Percentiles rank a stretch among this genome's conserved stretches.
phyloP scores from a whole-genome alignment of 2,888 invertebrate species.

The Cheiracanthium punctorium region DNA sequence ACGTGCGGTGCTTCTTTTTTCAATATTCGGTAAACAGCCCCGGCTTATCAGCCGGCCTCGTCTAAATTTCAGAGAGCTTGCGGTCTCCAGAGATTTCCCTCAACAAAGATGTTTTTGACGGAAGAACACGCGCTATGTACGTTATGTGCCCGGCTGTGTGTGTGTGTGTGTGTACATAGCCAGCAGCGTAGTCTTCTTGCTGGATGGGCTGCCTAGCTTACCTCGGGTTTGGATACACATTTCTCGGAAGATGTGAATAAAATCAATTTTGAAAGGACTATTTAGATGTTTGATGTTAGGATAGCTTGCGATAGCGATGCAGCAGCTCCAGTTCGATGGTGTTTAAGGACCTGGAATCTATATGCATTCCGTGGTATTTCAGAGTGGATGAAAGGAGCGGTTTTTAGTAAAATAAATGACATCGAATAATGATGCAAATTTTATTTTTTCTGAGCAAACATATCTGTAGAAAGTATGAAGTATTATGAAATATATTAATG shows the following conservation, averaged over 20 bases:
- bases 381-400: too few relatives aligned
- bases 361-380: too few relatives aligned
- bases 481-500: too few relatives aligned
- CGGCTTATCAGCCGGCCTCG: constrained; percentile 21
- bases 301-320: background rate
- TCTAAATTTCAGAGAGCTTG: background rate
- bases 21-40: constrained; percentile 47
- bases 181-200: background rate
- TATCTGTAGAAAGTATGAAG: too few relatives aligned
- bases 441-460: too few relatives aligned
- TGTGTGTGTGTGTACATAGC: background rate
- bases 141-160: background rate
- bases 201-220: background rate
- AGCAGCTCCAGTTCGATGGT: background rate
- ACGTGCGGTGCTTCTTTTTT: constrained; percentile 22
- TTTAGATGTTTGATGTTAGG: background rate
- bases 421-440: too few relatives aligned
- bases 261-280: constrained; percentile 10
- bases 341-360: background rate
- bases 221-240: background rate
- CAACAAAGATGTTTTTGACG: background rate
- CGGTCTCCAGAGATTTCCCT: background rate
- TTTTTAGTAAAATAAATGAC: too few relatives aligned
- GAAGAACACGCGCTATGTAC: background rate
- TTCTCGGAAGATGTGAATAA: background rate